These are phyloP conservation scores for Popillia japonica DNA, from an alignment of 1,140 invertebrate species.

Conservation along the genomic window DNA sequence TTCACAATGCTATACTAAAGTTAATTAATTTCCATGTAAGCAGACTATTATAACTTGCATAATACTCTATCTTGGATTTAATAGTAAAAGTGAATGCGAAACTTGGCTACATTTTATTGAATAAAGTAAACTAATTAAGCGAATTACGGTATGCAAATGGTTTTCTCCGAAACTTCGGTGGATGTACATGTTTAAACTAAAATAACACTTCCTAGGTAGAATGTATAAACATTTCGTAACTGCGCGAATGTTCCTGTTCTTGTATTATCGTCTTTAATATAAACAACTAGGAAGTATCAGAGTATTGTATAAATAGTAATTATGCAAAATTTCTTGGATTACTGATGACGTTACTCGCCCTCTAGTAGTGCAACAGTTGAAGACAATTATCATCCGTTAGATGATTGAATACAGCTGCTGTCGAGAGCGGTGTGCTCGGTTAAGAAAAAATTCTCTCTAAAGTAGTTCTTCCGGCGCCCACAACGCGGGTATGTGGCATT, in stretches of 20 bases:
- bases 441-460: constrained; percentile 28
- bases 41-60: neutral
- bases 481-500: constrained; percentile 13
- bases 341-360: neutral
- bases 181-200: neutral
- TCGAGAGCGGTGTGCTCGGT: neutral
- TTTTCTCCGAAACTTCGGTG: neutral
- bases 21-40: neutral
- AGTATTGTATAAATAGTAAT: constrained; percentile 18
- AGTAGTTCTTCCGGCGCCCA: constrained; percentile 30
- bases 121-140: constrained; percentile 25
- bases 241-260: neutral
- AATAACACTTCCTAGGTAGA: constrained; percentile 22
- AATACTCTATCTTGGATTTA: neutral
- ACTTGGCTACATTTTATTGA: neutral
- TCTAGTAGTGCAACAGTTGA: constrained; percentile 23
- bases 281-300: neutral
- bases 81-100: constrained; percentile 1
- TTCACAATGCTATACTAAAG: no score
- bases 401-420: neutral
- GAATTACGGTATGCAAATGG: constrained; percentile 10
- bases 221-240: neutral
- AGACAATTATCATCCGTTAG: neutral
- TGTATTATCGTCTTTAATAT: constrained; percentile 19
- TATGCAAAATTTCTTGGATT: constrained; percentile 14